These are phyloP conservation scores for Stichopus horrens DNA, from an alignment of 53 echinoderm and acorn worm genomes.

Conservation along the genomic window DNA sequence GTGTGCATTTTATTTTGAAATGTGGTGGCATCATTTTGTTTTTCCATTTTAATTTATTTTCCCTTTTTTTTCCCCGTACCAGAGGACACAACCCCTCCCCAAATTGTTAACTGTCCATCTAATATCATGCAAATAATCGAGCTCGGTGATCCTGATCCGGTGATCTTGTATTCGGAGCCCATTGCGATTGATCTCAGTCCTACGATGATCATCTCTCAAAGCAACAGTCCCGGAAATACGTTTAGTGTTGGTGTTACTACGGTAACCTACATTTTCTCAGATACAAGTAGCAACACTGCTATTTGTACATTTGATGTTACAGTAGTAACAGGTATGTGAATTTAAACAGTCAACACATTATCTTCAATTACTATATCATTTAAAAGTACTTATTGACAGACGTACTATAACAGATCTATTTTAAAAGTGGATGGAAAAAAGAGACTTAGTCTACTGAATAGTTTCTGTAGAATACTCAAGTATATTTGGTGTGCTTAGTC, in stretches of 20 bases:
- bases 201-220: conserved; percentile 34
- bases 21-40: too few relatives aligned
- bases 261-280: not conserved
- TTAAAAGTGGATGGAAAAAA: too few relatives aligned
- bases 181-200: conserved; percentile 61
- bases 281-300: not conserved
- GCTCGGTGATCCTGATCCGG: conserved; percentile 48
- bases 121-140: conserved; percentile 53
- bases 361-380: too few relatives aligned
- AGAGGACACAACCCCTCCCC: conserved; percentile 36
- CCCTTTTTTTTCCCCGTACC: not conserved
- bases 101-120: conserved; percentile 39
- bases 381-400: too few relatives aligned
- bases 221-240: not conserved
- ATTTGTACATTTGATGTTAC: not conserved
- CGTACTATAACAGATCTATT: too few relatives aligned
- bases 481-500: too few relatives aligned
- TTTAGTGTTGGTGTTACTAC: not conserved
- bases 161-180: conserved; percentile 54
- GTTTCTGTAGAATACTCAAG: too few relatives aligned
- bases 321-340: too few relatives aligned
- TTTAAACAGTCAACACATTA: too few relatives aligned
- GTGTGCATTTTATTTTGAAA: too few relatives aligned
- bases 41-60: not conserved
- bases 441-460: too few relatives aligned